Evolutionary conservation across 2,888 invertebrate genomes (phyloP).

Genomic region (Macrostomum cliftonense): DNA sequence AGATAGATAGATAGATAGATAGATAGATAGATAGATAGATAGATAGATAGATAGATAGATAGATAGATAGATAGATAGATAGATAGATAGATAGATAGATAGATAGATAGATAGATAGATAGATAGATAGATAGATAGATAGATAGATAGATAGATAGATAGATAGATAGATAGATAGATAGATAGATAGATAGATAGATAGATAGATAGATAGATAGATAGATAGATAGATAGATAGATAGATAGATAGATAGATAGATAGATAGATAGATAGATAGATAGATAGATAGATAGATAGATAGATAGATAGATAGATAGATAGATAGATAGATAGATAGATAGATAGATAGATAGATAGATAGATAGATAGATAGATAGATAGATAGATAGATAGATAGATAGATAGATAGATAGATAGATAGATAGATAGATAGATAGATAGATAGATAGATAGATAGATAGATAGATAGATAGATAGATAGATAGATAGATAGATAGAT

Average conservation of each 20-base stretch:
- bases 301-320: constrained; percentile 6
- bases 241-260: constrained; percentile 8
- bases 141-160: no score
- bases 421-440: constrained; percentile 8
- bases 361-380: constrained; percentile 7
- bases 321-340: constrained; percentile 3
- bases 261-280: constrained; percentile 8
- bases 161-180: no score
- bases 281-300: constrained; percentile 7
- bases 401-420: constrained; percentile 8
- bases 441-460: constrained; percentile 1
- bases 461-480: no score
- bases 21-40: constrained; percentile 7
- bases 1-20: constrained; percentile 7
- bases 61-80: constrained; percentile 5
- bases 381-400: constrained; percentile 8
- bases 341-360: neutral
- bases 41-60: constrained; percentile 7
- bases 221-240: constrained; percentile 6
- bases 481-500: no score
- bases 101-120: no score
- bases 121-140: no score
- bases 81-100: no score
- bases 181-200: constrained; percentile 9
- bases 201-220: constrained; percentile 8